Evolutionary conservation across 64 coral and sea anemone genomes (phyloP), one percentile per base, ranked within the genome.

Genomic region (Montipora sp.): DNA sequence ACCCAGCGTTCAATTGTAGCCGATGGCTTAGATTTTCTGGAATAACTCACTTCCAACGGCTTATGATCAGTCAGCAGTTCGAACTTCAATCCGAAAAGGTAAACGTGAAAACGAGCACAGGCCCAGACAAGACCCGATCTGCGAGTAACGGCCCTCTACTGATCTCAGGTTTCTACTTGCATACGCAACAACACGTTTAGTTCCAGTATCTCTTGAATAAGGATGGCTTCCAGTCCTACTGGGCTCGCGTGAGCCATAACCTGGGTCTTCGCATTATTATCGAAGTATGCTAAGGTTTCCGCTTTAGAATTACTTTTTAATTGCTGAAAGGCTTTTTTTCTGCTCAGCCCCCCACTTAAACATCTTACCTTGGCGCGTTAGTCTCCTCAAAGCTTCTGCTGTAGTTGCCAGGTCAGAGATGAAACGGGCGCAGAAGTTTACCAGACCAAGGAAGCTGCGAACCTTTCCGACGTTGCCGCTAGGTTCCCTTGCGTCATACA

Each of bases 401-500:
- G 9, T 63, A 14, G 59, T 63, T 3, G 59, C 59, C 59, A 11
- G 59, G 2, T 63, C 59, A 11, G 10, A 3, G 59, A 63, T 63
- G 59, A 1, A 63, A 14, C 59, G 9, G 9, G 59, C 59, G 59
- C 3, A 14, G 59, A 63, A 63, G 13, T 83, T 73, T 15, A 91
- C 61, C 48, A 91, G n/a, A 6, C 57, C 89, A 3, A 93, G 83
- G 73, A 85, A 85, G 57, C 80, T 85, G 46, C 72, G 65, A 50
- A 92, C 90, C 19, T 92, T 27, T 58, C 51, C 46, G 24, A 27
- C 65, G 57, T 49, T 83, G 61, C 22, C 20, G 6, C 14, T 63
- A 16, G 79, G 73, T 53, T 92, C 90, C 51, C 82, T 92, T 11
- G 90, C 90, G 11, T 87, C 74, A 10, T 55, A 20, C 47, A 91